Evolutionary conservation across 2,113 vertebrate genomes (phyloP), one percentile per base, ranked within the genome.

Genomic region (Bucco capensis): DNA sequence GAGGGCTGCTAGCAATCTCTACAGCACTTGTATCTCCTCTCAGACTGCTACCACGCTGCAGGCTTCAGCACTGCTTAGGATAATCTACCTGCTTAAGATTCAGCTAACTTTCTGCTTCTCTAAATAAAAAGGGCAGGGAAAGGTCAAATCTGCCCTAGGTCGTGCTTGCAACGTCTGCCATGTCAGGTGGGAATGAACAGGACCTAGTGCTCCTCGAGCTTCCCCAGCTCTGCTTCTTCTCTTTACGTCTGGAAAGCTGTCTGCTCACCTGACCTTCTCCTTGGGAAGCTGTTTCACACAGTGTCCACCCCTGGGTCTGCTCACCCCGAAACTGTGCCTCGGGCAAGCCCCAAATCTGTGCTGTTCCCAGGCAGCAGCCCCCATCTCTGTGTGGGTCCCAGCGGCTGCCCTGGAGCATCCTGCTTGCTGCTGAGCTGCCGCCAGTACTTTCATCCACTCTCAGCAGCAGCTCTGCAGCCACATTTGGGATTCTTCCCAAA

Each of bases 51-150:
- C 60, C 56, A 38, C 1, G 31, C 60, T 21, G 33, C 80, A 74
- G 88, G 64, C 73, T 83, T 28, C 86, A 88, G 74, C 44, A 17
- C 3, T 60, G 81, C 61, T 35, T 27, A n/a, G 64, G 57, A 89
- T 73, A 58, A 90, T 47, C 58, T 17, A 64, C 75, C 90, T 93
- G 92, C 77, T 95, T 90, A 67, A 54, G 51, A 93, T 92, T 78
- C 92, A 89, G 70, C 70, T 75, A 90, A 72, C 69, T 90, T 88
- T 58, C 50, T 5, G 6, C 37, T 60, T 77, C 77, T 35, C 4
- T 18, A 79, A 86, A 92, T 60, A 88, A 70, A 83, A 73, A 56
- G 76, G 92, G 49, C 2, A 64, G 14, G 44, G 80, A 96, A 95
- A 95, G 90, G 93, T 94, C 90, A 96, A 12, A 75, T 19, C 74